phyloP scores from a whole-genome alignment of 1,140 invertebrate genomes.

The Drosophila mojavensis region DNA sequence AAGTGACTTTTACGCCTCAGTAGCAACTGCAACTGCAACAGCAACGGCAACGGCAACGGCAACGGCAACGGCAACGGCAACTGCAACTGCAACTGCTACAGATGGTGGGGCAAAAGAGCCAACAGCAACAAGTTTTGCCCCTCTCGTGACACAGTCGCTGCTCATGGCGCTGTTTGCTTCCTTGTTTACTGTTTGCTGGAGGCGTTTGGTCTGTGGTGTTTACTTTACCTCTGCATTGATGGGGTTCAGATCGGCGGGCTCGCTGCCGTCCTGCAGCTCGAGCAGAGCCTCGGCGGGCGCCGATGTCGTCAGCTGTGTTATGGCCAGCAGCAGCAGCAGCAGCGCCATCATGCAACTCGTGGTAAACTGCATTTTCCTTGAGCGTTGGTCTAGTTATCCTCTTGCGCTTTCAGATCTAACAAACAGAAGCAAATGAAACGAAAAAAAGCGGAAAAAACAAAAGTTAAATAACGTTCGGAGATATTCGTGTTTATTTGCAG shows the following conservation, averaged over 20 bases:
- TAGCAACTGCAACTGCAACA: conserved; percentile 2
- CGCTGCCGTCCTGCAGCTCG: conserved; percentile 51
- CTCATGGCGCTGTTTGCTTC: not conserved
- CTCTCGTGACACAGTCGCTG: conserved; percentile 16
- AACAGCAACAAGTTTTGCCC: conserved; percentile 50
- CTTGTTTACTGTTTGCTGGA: conserved; percentile 2
- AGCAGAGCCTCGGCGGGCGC: conserved; percentile 46
- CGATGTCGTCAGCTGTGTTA: conserved; percentile 39
- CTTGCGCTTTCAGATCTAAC: conserved; percentile 19
- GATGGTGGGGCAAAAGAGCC: conserved; percentile 14
- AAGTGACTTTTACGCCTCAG: conserved; percentile 39
- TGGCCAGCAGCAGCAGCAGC: conserved; percentile 50
- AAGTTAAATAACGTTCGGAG: not conserved
- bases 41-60: not conserved
- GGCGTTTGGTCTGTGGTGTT: not conserved
- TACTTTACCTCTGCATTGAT: conserved; percentile 80
- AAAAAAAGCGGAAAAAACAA: not conserved
- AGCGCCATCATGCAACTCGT: conserved; percentile 51
- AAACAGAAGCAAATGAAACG: conserved; percentile 4
- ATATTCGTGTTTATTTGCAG: conserved; percentile 1
- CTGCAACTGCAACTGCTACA: not conserved
- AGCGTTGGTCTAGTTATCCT: conserved; percentile 10
- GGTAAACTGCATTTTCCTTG: conserved; percentile 51
- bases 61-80: not conserved
- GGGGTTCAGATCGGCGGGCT: conserved; percentile 75